phyloP scores from a whole-genome alignment of 2,888 invertebrate species.

The Lasiommata megera region DNA sequence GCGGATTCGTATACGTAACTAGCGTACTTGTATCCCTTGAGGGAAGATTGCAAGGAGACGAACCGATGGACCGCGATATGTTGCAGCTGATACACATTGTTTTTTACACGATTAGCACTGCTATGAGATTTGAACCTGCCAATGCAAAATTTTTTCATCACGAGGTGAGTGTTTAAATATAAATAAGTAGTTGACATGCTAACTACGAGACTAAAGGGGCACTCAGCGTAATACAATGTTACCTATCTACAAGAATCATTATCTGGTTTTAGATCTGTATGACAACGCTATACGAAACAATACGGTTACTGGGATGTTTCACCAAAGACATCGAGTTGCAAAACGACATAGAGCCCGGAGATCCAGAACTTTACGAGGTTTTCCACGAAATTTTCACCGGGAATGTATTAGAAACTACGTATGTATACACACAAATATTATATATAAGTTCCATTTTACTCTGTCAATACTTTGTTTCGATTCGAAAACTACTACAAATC shows the following conservation, averaged over 20 bases:
- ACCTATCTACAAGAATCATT: background rate
- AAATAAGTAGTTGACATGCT: too few species aligned
- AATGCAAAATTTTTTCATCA: conserved; percentile 99
- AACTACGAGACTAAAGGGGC: too few species aligned
- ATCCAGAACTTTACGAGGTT: conserved; percentile 69
- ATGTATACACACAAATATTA: too few species aligned
- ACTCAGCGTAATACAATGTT: background rate
- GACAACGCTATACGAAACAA: conserved; percentile 95
- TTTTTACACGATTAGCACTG: conserved; percentile 96
- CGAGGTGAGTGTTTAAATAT: conserved; percentile 82
- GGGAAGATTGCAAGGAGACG: conserved; percentile 84
- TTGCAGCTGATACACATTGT: conserved; percentile 91
- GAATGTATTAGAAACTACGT: conserved; percentile 86
- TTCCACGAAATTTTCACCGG: conserved; percentile 90
- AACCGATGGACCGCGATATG: conserved; percentile 81
- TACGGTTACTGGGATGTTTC: conserved; percentile 96
- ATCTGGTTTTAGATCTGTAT: conserved; percentile 88
- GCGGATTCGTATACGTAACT: conserved; percentile 98
- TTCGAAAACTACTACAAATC: too few species aligned
- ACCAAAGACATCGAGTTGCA: conserved; percentile 71
- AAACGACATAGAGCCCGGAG: conserved; percentile 65
- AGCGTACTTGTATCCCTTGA: conserved; percentile 96
- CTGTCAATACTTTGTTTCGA: too few species aligned
- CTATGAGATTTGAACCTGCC: conserved; percentile 99
- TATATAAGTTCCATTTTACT: too few species aligned